A percentile compares a stretch with the other conserved stretches of the same genome.
phyloP scores from a whole-genome alignment of 2,113 vertebrate genomes.

The Nematolebias whitei region DNA sequence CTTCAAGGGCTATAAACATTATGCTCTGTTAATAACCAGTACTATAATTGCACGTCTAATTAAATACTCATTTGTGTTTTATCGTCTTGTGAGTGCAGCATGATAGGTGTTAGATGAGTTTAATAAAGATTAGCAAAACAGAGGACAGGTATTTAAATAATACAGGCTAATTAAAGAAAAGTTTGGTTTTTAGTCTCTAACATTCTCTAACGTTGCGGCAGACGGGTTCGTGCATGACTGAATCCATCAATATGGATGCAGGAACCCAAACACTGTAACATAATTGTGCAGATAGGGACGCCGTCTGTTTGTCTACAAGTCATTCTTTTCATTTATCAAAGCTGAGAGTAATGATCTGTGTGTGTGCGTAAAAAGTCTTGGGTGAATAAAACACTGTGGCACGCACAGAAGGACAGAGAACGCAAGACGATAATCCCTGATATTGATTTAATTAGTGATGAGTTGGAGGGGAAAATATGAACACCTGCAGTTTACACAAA shows the following conservation, averaged over 20 bases:
- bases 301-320: conserved; percentile 63
- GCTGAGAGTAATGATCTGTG: conserved; percentile 56
- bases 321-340: conserved; percentile 69
- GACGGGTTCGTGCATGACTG: conserved; percentile 44
- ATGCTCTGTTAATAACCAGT: no score
- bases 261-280: conserved; percentile 58
- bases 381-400: conserved; percentile 52
- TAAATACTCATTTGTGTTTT: no score
- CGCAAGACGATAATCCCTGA: conserved; percentile 61
- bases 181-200: conserved; percentile 52
- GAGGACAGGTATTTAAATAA: neutral
- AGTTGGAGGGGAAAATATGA: conserved; percentile 51
- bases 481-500: conserved; percentile 48
- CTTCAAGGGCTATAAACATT: no score
- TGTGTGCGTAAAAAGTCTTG: conserved; percentile 10
- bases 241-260: conserved; percentile 51
- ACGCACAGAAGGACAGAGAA: conserved; percentile 57
- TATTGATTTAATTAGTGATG: conserved; percentile 57
- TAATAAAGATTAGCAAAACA: neutral
- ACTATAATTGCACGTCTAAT: no score
- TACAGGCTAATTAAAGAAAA: conserved; percentile 28
- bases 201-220: conserved; percentile 42
- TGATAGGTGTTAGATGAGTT: neutral
- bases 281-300: conserved; percentile 58
- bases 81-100: no score